phyloP scores from a whole-genome alignment of 2,888 invertebrate species.

The Lochmaea capreae region DNA sequence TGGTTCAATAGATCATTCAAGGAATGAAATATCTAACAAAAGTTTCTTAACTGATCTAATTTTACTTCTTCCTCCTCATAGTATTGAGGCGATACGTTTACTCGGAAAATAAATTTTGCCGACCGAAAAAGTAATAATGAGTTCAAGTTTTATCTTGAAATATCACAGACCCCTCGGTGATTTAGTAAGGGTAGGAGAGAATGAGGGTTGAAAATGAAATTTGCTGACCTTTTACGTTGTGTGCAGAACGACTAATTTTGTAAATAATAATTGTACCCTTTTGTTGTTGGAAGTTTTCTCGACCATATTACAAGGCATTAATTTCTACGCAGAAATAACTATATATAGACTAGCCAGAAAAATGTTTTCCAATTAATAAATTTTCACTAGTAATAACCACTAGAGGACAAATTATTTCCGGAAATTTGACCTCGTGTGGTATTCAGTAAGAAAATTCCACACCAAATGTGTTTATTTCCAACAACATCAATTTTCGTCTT shows the following conservation, averaged over 20 bases:
- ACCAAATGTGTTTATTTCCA: no score
- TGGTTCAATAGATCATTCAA: conserved; percentile 7
- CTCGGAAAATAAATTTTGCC: conserved; percentile 28
- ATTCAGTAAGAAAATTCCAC: no score
- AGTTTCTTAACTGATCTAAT: conserved; percentile 30
- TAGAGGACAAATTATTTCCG: no score
- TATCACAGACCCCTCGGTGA: conserved; percentile 37
- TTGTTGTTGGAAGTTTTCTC: conserved; percentile 28
- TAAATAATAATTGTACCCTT: conserved; percentile 37
- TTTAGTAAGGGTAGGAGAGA: conserved; percentile 28
- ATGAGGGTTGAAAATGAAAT: conserved; percentile 37
- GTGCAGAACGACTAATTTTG: conserved; percentile 37
- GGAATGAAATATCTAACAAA: conserved; percentile 23
- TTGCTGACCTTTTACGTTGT: conserved; percentile 34
- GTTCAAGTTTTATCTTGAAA: conserved; percentile 42
- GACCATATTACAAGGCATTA: conserved; percentile 19
- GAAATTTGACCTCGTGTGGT: no score
- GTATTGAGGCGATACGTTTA: conserved; percentile 25
- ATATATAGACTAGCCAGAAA: no score
- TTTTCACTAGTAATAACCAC: no score
- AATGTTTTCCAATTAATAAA: no score
- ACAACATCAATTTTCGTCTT: no score
- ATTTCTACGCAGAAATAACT: neutral
- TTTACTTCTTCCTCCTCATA: conserved; percentile 17
- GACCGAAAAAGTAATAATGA: conserved; percentile 42